These are phyloP conservation scores for Drosophila sucinea DNA, from an alignment of 1,140 invertebrate species.

Conservation along the genomic window DNA sequence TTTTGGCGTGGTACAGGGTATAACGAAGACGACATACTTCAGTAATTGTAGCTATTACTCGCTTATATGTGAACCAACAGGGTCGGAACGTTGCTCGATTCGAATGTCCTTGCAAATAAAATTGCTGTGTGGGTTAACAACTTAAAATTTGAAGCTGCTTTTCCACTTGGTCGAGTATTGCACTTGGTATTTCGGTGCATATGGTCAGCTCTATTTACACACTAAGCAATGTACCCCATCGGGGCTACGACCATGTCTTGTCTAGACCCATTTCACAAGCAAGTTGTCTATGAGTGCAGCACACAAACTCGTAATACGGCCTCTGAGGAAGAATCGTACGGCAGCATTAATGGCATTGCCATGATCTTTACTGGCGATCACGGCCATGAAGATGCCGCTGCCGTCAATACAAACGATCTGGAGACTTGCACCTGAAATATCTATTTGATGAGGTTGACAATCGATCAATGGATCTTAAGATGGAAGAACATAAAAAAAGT, in stretches of 20 bases:
- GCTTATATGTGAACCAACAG: no score
- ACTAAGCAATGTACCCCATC: no score
- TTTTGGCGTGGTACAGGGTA: no score
- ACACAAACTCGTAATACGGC: constrained; percentile 33
- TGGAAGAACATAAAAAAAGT: constrained; percentile 59
- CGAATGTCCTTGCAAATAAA: no score
- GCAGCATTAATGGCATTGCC: constrained; percentile 56
- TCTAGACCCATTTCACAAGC: neutral
- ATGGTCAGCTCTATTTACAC: no score
- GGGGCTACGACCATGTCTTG: neutral
- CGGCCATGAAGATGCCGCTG: constrained; percentile 60
- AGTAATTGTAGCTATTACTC: no score
- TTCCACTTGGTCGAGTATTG: no score
- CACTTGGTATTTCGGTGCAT: no score
- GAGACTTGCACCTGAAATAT: constrained; percentile 57
- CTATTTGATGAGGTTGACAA: constrained; percentile 77
- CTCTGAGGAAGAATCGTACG: constrained; percentile 29
- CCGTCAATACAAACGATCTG: neutral
- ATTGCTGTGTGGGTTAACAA: no score
- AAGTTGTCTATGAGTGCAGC: neutral
- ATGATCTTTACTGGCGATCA: constrained; percentile 63
- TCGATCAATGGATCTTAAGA: constrained; percentile 69
- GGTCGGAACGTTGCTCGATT: no score
- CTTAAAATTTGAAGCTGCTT: no score
- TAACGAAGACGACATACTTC: no score